These are phyloP conservation scores for Asobara japonica DNA, from an alignment of 1,140 invertebrate genomes.

Conservation along the genomic window DNA sequence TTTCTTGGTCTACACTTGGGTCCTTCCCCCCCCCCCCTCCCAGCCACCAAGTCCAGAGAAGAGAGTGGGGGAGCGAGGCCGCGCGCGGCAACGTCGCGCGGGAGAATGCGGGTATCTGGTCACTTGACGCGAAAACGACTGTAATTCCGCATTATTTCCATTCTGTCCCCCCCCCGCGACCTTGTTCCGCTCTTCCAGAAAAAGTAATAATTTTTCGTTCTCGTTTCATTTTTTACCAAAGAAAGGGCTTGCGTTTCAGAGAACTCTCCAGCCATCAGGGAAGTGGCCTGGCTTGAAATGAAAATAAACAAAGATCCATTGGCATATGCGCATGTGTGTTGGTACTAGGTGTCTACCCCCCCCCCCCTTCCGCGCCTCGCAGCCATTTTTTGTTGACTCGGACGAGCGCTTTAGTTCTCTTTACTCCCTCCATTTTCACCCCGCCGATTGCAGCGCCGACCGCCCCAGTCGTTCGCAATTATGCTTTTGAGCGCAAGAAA, in stretches of 20 bases:
- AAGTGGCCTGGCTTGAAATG: slow-evolving; percentile 25
- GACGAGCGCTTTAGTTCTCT: background rate
- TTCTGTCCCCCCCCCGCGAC: background rate
- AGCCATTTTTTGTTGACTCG: background rate
- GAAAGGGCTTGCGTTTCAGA: slow-evolving; percentile 5
- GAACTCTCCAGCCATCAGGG: background rate
- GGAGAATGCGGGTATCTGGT: too few species aligned
- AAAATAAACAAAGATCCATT: slow-evolving; percentile 28
- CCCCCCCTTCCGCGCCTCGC: background rate
- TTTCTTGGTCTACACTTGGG: too few species aligned
- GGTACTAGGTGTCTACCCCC: background rate
- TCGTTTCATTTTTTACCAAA: slow-evolving; percentile 1
- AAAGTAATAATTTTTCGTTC: background rate
- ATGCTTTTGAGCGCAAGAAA: background rate
- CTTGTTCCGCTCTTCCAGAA: background rate
- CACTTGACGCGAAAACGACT: too few species aligned
- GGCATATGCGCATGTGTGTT: background rate
- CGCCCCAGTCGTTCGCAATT: background rate
- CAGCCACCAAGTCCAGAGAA: too few species aligned
- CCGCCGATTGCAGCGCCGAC: background rate
- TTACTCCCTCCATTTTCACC: background rate
- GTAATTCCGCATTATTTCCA: too few species aligned
- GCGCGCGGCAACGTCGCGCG: too few species aligned
- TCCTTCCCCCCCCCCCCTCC: too few species aligned
- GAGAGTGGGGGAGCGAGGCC: too few species aligned